Evolutionary conservation across 2,113 vertebrate genomes (phyloP), one percentile per base, ranked within the genome.

Genomic region (Conger conger): DNA sequence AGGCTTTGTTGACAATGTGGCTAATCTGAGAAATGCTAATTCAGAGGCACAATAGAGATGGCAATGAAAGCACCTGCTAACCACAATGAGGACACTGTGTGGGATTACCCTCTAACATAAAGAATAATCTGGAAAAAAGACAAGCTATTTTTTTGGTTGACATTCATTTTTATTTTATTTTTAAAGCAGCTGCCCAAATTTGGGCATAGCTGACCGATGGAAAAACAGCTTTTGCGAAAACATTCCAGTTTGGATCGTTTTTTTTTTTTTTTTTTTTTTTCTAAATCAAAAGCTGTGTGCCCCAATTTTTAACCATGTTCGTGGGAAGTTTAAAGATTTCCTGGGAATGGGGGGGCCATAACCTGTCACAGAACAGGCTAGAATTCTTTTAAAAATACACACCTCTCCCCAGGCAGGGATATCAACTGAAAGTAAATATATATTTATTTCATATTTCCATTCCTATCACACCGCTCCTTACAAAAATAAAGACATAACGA

Each of bases 1-100:
- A 90, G 85, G 73, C 76, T 86, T 63, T 88, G 63, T 13, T 84
- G 79, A 53, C 38, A 80, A 76, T 50, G 38, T 4, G 76, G 84
- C 86, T 76, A 80, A 79, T 83, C 68, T 18, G 89, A 92, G 68
- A 27, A 73, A 30, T 73, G 68, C 27, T 9, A 73, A 73, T 13
- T 73, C 68, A 30, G n/a, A 82, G 27, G 57, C 20, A 63, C 7
- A 15, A 35, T 23, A 57, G 27, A 30, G 36, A 38, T 0, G 38
- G 7, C 7, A 30, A 38, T 36, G 40, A 45, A 60, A 11, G n/a
- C n/a, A 73, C 63, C 63, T 73, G 63, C 63, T 5, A 33, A 73
- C n/a, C 4, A 8, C 68, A 73, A 33, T 6, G 68, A 33, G 68
- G 68, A 33, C 27, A 33, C n/a, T 7, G n/a, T 13, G 27, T 13